phyloP scores from a whole-genome alignment of 2,113 vertebrate genomes.

The Candoia aspera region DNA sequence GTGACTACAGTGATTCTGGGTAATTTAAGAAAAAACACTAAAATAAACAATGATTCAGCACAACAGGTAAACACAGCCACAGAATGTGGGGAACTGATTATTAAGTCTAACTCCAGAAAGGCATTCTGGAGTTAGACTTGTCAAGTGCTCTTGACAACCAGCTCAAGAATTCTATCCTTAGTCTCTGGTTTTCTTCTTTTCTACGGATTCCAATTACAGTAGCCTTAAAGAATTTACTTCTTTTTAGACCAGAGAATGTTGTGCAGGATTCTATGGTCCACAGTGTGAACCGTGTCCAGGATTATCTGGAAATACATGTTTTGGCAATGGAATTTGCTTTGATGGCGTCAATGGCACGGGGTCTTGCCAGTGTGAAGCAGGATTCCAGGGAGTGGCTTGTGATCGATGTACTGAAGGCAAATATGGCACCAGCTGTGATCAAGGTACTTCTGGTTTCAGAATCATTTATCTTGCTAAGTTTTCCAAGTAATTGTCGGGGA shows the following conservation, averaged over 20 bases:
- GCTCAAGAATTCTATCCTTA: background rate
- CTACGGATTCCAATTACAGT: background rate
- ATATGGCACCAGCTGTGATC: constrained; percentile 86
- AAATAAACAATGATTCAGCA: background rate
- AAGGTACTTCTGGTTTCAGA: constrained; percentile 72
- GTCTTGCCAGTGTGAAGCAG: constrained; percentile 75
- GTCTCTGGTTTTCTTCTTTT: background rate
- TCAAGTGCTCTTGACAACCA: background rate
- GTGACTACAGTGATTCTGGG: background rate
- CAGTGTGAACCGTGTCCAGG: constrained; percentile 91
- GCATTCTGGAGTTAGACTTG: no score
- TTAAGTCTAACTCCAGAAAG: background rate
- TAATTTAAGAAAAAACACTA: background rate
- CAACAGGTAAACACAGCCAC: background rate
- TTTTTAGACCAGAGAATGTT: constrained; percentile 81
- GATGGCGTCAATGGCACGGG: constrained; percentile 85
- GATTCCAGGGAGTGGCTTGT: constrained; percentile 85
- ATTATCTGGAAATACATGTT: constrained; percentile 72
- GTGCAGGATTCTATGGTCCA: constrained; percentile 83
- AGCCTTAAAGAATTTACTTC: constrained; percentile 14
- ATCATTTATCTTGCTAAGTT: background rate
- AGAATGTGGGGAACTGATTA: background rate
- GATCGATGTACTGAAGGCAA: constrained; percentile 79
- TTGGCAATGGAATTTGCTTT: constrained; percentile 80
- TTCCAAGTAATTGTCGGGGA: background rate